Percentiles rank a stretch among this genome's conserved stretches.
phyloP scores from a whole-genome alignment of 2,888 invertebrate genomes.

The Lasioglossum leucozonium region DNA sequence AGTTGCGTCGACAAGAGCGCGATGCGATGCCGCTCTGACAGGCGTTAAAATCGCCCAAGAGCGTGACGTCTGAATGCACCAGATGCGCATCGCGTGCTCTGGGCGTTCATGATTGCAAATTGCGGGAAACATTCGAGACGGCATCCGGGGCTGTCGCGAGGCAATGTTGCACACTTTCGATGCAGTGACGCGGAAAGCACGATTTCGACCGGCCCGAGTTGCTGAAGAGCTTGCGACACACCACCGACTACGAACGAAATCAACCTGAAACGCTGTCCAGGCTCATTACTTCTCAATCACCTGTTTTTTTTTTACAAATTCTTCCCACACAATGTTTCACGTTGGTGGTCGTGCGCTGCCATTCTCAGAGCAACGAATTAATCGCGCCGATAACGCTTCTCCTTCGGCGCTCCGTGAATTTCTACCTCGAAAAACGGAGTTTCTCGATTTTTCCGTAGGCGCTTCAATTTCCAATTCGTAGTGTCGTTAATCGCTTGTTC shows the following conservation, averaged over 20 bases:
- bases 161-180: slow-evolving; percentile 47
- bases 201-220: slow-evolving; percentile 28
- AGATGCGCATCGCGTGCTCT: slow-evolving; percentile 64
- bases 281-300: background rate
- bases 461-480: slow-evolving; percentile 13
- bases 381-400: background rate
- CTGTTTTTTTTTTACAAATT: background rate
- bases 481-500: slow-evolving; percentile 40
- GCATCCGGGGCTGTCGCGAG: slow-evolving; percentile 54
- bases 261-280: background rate
- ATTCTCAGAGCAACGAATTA: too few relatives aligned
- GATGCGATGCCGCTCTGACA: slow-evolving; percentile 57
- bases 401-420: background rate
- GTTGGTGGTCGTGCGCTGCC: background rate
- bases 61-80: slow-evolving; percentile 69
- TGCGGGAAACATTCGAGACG: slow-evolving; percentile 67
- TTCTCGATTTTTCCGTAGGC: too few relatives aligned
- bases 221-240: background rate
- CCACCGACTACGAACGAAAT: slow-evolving; percentile 8
- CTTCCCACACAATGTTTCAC: background rate
- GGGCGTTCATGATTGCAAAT: slow-evolving; percentile 72
- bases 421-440: background rate
- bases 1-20: slow-evolving; percentile 57
- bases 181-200: slow-evolving; percentile 45
- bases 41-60: slow-evolving; percentile 68